Base-by-base conservation (phyloP, 2,113 vertebrate species). In the Brachyistius frenatus region DNA sequence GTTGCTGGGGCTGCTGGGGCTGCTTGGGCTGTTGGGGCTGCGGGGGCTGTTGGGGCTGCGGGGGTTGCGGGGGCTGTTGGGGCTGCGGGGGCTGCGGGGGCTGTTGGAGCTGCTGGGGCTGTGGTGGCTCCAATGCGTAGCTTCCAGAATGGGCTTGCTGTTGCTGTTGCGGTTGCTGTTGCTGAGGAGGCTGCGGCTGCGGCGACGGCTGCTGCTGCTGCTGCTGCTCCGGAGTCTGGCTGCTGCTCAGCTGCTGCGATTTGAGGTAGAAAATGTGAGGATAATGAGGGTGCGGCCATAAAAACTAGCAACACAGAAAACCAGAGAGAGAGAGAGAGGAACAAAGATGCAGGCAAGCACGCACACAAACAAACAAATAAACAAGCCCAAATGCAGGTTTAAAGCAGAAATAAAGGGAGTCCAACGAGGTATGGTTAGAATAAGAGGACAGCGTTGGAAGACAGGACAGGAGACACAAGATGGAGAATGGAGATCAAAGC, bases 151-250 rank as follows among this genome's bases (percentile, higher is more conserved):
- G 73, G 67, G 71, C 36, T 81, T 93, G 89, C 75, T 86, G 82
- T 54, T 80, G 79, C 39, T 71, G 87, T 37, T 67, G 84, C 57
- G 80, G n/a, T n/a, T 23, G 23, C 23, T 23, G 23, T 23, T 23
- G 71, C 65, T 75, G 56, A 61, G 77, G 46, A 94, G 95, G 64
- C 61, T 46, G 53, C 50, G 81, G 78, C 53, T 49, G 86, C 86
- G 37, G 91, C 23, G 23, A 23, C 23, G 23, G 23, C 23, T 23
- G 23, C 63, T n/a, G 87, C 61, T 92, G 89, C 55, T 32, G 69
- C 66, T 62, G 95, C 89, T 94, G 97, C 92, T 99, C 98, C 0
- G 96, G 95, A 88, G 94, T 93, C 94, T 97, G 98, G 95, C 96
- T 96, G 95, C 96, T 86, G 88, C 91, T 92, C 87, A 80, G 86